These are phyloP conservation scores for Ctenodactylus gundi DNA, from an alignment of 2,113 vertebrate genomes.

Conservation along the genomic window DNA sequence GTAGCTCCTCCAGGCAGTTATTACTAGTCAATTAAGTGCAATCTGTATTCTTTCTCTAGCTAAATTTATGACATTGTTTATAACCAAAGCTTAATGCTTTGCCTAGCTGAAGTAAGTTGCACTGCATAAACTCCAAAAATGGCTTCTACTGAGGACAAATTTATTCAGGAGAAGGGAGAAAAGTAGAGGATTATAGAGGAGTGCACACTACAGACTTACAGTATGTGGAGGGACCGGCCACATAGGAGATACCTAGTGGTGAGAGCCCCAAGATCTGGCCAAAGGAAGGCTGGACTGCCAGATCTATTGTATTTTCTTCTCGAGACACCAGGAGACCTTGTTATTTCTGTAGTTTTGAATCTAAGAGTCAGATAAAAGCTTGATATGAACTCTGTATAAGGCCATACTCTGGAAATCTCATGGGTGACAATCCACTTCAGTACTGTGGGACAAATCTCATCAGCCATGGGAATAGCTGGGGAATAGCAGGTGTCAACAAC, in stretches of 20 bases:
- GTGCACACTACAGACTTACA: not conserved
- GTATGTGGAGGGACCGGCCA: not conserved
- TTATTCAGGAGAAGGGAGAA: not conserved
- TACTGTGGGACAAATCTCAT: not conserved
- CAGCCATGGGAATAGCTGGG: not conserved
- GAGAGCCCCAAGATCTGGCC: not conserved
- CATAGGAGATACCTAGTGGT: not conserved
- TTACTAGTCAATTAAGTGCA: constrained; percentile 2
- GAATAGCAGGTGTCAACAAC: constrained; percentile 20
- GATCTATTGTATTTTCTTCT: constrained; percentile 24
- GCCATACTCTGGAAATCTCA: not conserved
- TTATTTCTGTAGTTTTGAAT: constrained; percentile 46
- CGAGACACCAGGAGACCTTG: constrained; percentile 3
- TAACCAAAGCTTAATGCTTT: not conserved
- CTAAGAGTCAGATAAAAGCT: not conserved
- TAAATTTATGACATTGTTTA: not conserved
- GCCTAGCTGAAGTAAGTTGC: not conserved
- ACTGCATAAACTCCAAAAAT: not conserved
- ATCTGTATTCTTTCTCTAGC: not conserved
- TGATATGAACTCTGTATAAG: not conserved
- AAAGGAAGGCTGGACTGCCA: constrained; percentile 2
- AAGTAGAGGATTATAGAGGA: not conserved
- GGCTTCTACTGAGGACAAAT: not conserved
- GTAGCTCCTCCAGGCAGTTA: not conserved
- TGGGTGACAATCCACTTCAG: constrained; percentile 20